Base-by-base conservation (phyloP, 2,113 vertebrate species). In the Meleagris gallopavo region DNA sequence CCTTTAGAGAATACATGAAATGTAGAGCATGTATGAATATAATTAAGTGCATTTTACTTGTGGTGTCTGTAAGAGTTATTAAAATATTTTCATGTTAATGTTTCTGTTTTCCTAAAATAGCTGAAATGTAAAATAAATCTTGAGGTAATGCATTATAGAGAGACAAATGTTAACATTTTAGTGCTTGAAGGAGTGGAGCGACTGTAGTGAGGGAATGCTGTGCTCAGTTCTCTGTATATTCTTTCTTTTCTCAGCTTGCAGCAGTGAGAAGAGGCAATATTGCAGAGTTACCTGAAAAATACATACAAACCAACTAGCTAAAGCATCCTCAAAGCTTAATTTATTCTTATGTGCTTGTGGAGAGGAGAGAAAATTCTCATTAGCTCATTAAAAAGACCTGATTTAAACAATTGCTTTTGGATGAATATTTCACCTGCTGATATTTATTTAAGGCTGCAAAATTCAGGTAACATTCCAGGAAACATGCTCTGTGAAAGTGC, bases 351-450 rank as follows among this genome's bases (percentile, higher is more conserved):
- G 46, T 10, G 16, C 29, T 78, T 77, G 52, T 62, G 48, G 19
- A 73, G 54, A 76, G 11, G 45, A 84, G n/a, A n/a, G 7, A 64
- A 27, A 43, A 70, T 70, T 89, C 29, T 93, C n/a, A 55, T 50
- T 48, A 79, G 10, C 38, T 78, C 67, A 46, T 69, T 86, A 61
- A 66, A 86, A 90, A 66, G 5, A 55, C 4, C 2, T 3, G 9
- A 69, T 9, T 27, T 5, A 40, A 88, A 34, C 10, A 58, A 60
- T 30, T 5, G n/a, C 7, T 61, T 79, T 61, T 76, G 34, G 34
- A 75, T 74, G 34, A 97, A 94, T 97, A 92, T 91, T 96, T 98
- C 97, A 98, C 95, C 95, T 97, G 97, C 95, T 98, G 98, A 97
- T 94, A 94, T 97, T 95, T 94, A 94, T 97, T 95, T 95, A 84